Evolutionary conservation across 2,113 vertebrate genomes (phyloP), one percentile per base, ranked within the genome.

Genomic region (Glaucomys volans): DNA sequence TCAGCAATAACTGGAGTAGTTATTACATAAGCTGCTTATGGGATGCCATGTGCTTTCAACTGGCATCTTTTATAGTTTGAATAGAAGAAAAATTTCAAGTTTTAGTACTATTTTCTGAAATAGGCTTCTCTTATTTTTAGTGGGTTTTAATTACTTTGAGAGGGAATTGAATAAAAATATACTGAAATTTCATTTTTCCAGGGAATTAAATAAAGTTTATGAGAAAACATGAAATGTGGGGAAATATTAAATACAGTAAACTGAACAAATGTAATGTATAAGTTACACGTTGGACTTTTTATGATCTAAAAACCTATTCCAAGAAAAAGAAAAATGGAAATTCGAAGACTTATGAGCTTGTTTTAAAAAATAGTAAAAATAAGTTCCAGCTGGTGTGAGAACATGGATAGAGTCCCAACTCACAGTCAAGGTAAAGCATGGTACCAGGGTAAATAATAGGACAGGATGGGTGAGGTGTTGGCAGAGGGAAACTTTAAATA

Each of bases 301-400:
- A 98, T 90, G 85, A 96, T 90, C 66, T 94, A 84, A 94, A 94
- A 94, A 69, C 91, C 79, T 96, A 91, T 93, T 96, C 97, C 96
- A 98, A 97, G 94, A 82, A 96, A 97, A 96, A 97, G 95, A 96
- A 97, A 98, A 97, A 77, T 11, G 91, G 86, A 96, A 97, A 97
- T 84, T 91, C 4, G 22, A 96, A 94, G 89, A 96, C 80, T 96
- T 97, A 94, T 72, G 75, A 96, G 59, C 93, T 96, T 96, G 83
- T 93, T 96, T 96, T 50, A 94, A 93, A 95, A 97, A 93, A 93
- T 4, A 93, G 80, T 96, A 94, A 96, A 97, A 97, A 91, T 93
- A 91, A 97, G 80, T 90, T 96, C 80, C 94, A 97, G 64, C 86
- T 97, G 91, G 94, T 97, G 24, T 95, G 76, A 95, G 79, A 96